These are phyloP conservation scores for Ctenodactylus gundi DNA, from an alignment of 2,113 vertebrate species.

Conservation along the genomic window DNA sequence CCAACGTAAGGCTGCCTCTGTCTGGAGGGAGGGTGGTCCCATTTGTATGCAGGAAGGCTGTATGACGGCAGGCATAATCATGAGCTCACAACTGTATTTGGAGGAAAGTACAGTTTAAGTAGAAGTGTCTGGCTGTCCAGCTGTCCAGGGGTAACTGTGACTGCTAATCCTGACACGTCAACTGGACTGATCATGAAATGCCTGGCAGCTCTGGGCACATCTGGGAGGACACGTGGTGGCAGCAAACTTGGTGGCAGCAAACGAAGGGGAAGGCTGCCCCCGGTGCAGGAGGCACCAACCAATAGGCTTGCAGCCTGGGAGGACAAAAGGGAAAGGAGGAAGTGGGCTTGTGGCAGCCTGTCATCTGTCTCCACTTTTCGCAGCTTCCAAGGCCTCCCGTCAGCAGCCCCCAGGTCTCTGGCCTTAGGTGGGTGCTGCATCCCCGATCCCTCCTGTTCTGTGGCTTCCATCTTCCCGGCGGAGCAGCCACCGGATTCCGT, in stretches of 20 bases:
- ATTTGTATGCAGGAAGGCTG: background rate
- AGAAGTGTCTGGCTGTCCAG: background rate
- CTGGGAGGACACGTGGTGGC: too few relatives aligned
- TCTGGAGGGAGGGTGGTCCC: background rate
- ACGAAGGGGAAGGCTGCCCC: too few relatives aligned
- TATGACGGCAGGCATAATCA: background rate
- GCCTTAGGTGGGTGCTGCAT: background rate
- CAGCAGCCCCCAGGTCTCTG: background rate
- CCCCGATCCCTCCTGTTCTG: background rate
- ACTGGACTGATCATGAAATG: background rate
- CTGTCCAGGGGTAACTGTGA: background rate
- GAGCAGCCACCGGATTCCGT: background rate
- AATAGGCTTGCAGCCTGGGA: background rate
- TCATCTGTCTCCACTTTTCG: background rate
- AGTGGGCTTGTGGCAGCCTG: background rate
- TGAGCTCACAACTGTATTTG: background rate
- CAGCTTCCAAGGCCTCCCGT: background rate
- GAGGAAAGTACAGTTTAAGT: background rate
- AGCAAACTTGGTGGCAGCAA: too few relatives aligned
- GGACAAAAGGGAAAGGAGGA: background rate
- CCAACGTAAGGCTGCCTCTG: background rate
- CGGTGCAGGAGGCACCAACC: background rate
- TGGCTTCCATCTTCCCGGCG: background rate
- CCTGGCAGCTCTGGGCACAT: background rate
- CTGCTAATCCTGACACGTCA: background rate